These are phyloP conservation scores for Nasonia longicornis DNA, from an alignment of 1,140 invertebrate species.

Conservation along the genomic window DNA sequence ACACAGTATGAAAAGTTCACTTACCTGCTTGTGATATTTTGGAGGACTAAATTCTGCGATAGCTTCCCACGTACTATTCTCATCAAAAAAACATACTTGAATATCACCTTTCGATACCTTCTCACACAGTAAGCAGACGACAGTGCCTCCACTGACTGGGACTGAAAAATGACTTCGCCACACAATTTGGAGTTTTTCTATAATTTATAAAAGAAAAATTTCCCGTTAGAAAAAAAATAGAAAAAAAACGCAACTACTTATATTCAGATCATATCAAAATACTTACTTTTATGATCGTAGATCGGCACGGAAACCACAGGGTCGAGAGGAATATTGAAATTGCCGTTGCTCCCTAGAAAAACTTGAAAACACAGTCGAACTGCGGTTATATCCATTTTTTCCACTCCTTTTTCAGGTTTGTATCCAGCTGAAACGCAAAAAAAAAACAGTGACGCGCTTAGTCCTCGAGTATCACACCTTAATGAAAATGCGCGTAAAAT, in stretches of 20 bases:
- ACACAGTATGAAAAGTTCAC: conserved; percentile 3
- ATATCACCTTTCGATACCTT: conserved; percentile 93
- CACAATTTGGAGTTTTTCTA: conserved; percentile 90
- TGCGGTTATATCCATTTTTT: conserved; percentile 93
- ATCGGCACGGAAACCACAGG: conserved; percentile 93
- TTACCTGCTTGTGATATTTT: conserved; percentile 90
- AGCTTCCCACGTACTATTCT: conserved; percentile 88
- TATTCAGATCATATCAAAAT: background rate
- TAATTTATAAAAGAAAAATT: conserved; percentile 21
- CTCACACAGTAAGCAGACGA: conserved; percentile 93
- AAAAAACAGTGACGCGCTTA: conserved; percentile 41
- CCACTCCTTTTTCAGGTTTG: conserved; percentile 81
- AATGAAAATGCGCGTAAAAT: background rate
- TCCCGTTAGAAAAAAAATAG: no score
- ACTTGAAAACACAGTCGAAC: conserved; percentile 95
- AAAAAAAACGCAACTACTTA: no score
- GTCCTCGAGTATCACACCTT: background rate
- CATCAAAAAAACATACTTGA: conserved; percentile 89
- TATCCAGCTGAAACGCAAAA: conserved; percentile 81
- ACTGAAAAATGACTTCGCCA: conserved; percentile 86
- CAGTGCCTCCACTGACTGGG: conserved; percentile 85
- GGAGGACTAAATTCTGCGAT: conserved; percentile 86
- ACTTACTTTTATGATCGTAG: conserved; percentile 94
- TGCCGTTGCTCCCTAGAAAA: conserved; percentile 75
- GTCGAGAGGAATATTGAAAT: conserved; percentile 80